Evolutionary conservation across 2,888 invertebrate species (phyloP), one percentile per base, ranked within the genome.

Genomic region (Lissonota sp.): DNA sequence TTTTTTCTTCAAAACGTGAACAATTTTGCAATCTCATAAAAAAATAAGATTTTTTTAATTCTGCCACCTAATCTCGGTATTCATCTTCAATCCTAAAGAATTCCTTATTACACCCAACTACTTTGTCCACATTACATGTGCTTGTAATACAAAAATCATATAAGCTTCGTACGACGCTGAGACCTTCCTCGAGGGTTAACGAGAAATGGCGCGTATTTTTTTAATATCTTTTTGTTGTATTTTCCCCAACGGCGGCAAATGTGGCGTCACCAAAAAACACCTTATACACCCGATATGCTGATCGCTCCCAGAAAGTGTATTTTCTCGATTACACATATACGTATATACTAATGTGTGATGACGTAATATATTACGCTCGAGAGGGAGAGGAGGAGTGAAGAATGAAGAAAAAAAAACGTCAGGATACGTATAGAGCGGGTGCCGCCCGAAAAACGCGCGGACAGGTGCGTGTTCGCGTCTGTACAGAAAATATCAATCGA

Each of bases 401-500:
- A 55, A 62, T 53, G 72, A 63, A 51, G 44, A 63, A 64, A 16
- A 53, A 62, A 72, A 49, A 72, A 26, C 14, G n/a, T 42, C 40
- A 16, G 51, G 63, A 55, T 53, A 44, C 55, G 55, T 26, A 37
- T 63, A 55, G 7, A 55, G 46, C 63, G 72, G 44, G 72, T 72
- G 53, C 46, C 66, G 55, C 60, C 39, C 71, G 76, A 71, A 10
- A 72, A 55, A 67, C 66, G 40, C 60, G 67, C 14, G 10, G 75
- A 72, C 80, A 80, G 80, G 80, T 80, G 80, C 67, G 46, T 10
- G 49, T 53, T 71, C 42, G 49, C 60, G 57, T 64, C 60, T 39
- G 62, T 49, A 49, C 67, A 66, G 57, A 49, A 80, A 80, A 80
- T 80, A 72, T 80, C 67, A 76, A 80, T 80, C 75, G 75, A 76